Base-by-base conservation (phyloP, 2,113 vertebrate species). In the Pedionomus torquatus region DNA sequence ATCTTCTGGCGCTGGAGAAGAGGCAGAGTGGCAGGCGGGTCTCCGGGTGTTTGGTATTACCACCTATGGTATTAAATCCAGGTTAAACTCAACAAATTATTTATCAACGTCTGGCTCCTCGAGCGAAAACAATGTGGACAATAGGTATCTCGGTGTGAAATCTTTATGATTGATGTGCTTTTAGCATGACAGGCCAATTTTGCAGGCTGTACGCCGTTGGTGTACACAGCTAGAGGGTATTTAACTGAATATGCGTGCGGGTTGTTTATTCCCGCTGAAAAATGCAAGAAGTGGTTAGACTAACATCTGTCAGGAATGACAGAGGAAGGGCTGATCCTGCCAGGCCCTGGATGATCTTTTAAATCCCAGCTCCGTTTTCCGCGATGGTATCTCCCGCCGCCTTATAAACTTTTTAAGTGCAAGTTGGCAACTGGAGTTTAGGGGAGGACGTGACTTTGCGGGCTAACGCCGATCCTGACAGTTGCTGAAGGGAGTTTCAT, bases 121-220 rank as follows among this genome's bases (percentile, higher is more conserved):
- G 2, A 88, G 92, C 54, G 30, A 77, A 78, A 66, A 10, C 79
- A 35, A 39, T 14, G 68, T 31, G 86, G 60, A 15, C 54, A 51
- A 55, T 44, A 11, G 18, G 70, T 88, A 93, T 95, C 95, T 92
- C 2, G 25, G 68, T 1, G 83, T 23, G 70, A 17, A 63, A 88
- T 90, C 96, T 95, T 1, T 4, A 6, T 90, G 95, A 94, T 81
- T 66, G 51, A 90, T 93, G n/a, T 20, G 93, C 96, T 95, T 94
- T 94, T 92, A 96, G 92, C 54, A 1, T 8, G 85, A 28, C 80
- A 48, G 76, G 83, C 92, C 93, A 35, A 81, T 81, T 44, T 6
- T 2, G 80, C 90, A 48, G 95, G 83, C 76, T 84, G 15, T 25
- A 13, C 0, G 39, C 83, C 17, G 81, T 31, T 89, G 44, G 16